Evolutionary conservation across 2,888 invertebrate species (phyloP), one percentile per base, ranked within the genome.

Genomic region (Seira ritae): DNA sequence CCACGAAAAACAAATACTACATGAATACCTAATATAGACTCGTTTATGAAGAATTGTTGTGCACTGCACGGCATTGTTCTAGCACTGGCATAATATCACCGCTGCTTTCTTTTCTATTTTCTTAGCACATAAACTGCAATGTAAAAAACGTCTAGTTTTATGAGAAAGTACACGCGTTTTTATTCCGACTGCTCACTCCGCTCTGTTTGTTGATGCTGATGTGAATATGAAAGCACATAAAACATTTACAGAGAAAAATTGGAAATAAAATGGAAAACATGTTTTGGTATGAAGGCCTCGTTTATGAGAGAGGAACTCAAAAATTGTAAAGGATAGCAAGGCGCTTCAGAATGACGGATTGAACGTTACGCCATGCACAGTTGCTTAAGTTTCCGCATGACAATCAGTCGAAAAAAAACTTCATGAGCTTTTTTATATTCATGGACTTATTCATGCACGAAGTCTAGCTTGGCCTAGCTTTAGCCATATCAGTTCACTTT

Each of bases 381-480:
- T 66, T 81, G 70, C 66, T 70, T 24, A 70, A 80, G 70, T 80
- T 80, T 80, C 80, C 70, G 75, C 75, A 81, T 81, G 80, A 81
- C 80, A 81, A 81, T 81, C 74, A 75, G 75, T 42, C 42, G 50
- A 69, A 70, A 50, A 68, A 77, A 70, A 70, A 24, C 75, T 81
- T 81, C 75, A 75, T 81, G 23, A 31, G 42, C 75, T 65, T 50
- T 74, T 81, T 81, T 81, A 81, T 81, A 81, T 81, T 81, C 80
- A 81, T 81, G 74, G 24, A 23, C 2, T 65, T 81, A n/a, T n/a
- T n/a, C 60, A 42, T 42, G 42, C 42, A 42, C 42, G 42, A 42
- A 12, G 42, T 42, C 42, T 4, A 42, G 42, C n/a, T n/a, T n/a
- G n/a, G n/a, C n/a, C n/a, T n/a, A n/a, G n/a, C n/a, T n/a, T n/a